Evolutionary conservation across 2,888 invertebrate species (phyloP).

Genomic region (Hirtodrosophila confusa): DNA sequence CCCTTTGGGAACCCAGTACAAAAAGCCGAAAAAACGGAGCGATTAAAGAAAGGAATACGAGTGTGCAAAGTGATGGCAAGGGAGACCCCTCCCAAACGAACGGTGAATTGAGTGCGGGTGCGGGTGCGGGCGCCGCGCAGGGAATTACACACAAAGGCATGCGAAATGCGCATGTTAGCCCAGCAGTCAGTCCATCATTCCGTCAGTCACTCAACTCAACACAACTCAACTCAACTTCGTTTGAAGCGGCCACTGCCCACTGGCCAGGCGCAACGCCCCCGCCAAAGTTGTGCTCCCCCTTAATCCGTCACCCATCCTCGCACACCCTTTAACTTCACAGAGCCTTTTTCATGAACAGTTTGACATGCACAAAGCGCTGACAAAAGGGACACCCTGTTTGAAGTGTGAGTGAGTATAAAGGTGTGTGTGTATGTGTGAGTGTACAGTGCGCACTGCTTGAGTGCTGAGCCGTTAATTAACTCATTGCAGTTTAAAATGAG

Average conservation of each 20-base stretch:
- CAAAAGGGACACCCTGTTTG: conserved; percentile 45
- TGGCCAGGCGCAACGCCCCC: conserved; percentile 46
- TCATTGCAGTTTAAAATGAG: too few relatives aligned
- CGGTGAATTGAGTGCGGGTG: neutral
- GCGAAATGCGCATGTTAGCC: conserved; percentile 64
- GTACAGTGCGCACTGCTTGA: too few relatives aligned
- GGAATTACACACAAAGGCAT: conserved; percentile 53
- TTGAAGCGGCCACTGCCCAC: conserved; percentile 63
- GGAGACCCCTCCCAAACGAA: conserved; percentile 1
- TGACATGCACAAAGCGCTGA: conserved; percentile 72
- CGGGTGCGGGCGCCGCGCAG: neutral
- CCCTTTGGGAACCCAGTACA: too few relatives aligned
- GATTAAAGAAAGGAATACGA: conserved; percentile 52
- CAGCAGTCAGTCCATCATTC: conserved; percentile 27
- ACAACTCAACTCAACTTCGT: conserved; percentile 59
- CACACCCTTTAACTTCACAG: conserved; percentile 2
- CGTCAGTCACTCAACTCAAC: conserved; percentile 22
- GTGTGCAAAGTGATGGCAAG: conserved; percentile 3
- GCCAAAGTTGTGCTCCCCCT: conserved; percentile 1
- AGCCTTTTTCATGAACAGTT: conserved; percentile 57
- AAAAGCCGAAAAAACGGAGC: conserved; percentile 8
- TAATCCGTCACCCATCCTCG: neutral
- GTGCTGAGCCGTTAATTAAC: too few relatives aligned
- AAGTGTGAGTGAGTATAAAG: conserved; percentile 7
- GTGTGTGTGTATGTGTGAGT: too few relatives aligned